Evolutionary conservation across 1,140 invertebrate genomes (phyloP), one percentile per base, ranked within the genome.

Genomic region (Trypoxylus dichotomus): DNA sequence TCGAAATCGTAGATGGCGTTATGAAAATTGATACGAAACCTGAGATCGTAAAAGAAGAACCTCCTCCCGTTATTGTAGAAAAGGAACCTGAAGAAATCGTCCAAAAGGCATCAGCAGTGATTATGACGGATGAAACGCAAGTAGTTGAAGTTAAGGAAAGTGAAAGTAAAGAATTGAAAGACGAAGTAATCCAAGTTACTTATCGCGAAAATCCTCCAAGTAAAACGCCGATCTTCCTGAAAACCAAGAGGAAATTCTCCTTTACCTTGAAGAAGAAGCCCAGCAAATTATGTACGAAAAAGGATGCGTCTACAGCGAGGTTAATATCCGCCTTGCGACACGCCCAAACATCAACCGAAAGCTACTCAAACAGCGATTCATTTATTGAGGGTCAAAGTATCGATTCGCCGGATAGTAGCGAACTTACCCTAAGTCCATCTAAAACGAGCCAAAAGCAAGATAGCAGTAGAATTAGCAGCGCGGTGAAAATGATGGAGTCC

Each of bases 401-500:
- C 2, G 7, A n/a, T 24, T 13, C 60, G 7, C 11, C 19, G 7
- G 60, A 27, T 7, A 25, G 13, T 19, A 68, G 11, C 24, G 60
- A 68, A 68, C 3, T 19, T n/a, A 54, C 19, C 19, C 15, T 54
- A 15, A 1, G 47, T 15, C 47, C 54, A 75, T 21, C 42, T 19
- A 54, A 54, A 54, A 47, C 41, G 8, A 0, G 27, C 1, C 1
- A 25, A 32, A 32, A 19, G 5, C 72, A 74, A 74, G 72, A 74
- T 13, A 74, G 10, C 41, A 75, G 74, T 24, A 41, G 74, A 27
- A 75, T 54, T 8, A 75, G 47, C 74, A 75, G 43, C 74, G 74
- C 74, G 6, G 41, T 75, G 3, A 75, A 75, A 54, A 3, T 75
- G 42, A 47, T 75, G 43, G 74, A 75, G 54, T 75, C 74, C 6